Evolutionary conservation across 2,113 vertebrate species (phyloP).

Genomic region (Halcyon malimbica): DNA sequence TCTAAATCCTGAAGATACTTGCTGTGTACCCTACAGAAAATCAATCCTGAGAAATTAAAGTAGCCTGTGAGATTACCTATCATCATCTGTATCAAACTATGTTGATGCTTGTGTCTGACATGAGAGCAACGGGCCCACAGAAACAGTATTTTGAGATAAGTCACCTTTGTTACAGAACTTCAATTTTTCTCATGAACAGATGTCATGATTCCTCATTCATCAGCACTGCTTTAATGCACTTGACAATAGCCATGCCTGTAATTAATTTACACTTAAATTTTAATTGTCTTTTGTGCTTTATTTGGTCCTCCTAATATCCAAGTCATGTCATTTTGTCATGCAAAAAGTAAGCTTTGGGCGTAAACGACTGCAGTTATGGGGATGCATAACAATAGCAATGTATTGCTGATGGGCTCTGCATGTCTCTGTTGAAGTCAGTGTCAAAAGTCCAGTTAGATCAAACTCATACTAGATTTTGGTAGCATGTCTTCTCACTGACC

Average conservation of each 20-base stretch:
- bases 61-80: not conserved
- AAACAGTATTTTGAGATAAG: not conserved
- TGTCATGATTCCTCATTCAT: not conserved
- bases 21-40: constrained; percentile 24
- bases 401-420: not conserved
- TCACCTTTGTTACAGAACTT: not conserved
- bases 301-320: not conserved
- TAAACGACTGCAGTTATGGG: not conserved
- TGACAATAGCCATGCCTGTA: not conserved
- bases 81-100: not conserved
- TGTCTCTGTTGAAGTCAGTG: not conserved
- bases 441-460: not conserved
- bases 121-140: not conserved
- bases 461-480: not conserved
- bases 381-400: not conserved
- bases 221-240: not conserved
- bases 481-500: not conserved
- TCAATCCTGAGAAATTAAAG: not conserved
- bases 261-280: constrained; percentile 11
- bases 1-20: constrained; percentile 40
- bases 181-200: not conserved
- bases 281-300: not conserved
- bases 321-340: not conserved
- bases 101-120: not conserved
- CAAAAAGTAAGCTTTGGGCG: not conserved